phyloP scores from a whole-genome alignment of 2,113 vertebrate genomes.

The Amphilophus citrinellus region DNA sequence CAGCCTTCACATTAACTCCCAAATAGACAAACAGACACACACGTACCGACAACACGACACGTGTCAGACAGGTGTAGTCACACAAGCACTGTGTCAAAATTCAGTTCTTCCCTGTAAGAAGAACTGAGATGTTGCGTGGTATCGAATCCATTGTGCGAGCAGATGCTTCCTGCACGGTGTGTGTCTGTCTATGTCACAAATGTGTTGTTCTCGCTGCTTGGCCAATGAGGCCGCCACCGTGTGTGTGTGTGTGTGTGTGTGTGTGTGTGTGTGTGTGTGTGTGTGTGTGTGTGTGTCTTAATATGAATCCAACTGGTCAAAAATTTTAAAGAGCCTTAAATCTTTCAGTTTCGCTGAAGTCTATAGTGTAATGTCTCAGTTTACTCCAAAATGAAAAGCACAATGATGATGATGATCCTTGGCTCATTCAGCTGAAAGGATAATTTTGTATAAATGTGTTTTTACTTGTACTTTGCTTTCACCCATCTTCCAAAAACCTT shows the following conservation, averaged over 20 bases:
- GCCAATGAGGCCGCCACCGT: too few relatives aligned
- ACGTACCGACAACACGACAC: not conserved
- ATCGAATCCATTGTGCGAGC: slow-evolving; percentile 41
- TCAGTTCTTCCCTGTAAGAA: slow-evolving; percentile 15
- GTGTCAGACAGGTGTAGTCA: not conserved
- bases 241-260: not conserved
- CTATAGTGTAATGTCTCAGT: not conserved
- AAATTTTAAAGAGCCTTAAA: not conserved
- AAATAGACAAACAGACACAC: not conserved
- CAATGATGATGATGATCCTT: not conserved
- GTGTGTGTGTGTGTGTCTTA: not conserved
- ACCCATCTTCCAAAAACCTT: not conserved
- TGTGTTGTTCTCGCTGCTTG: not conserved
- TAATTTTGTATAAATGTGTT: not conserved
- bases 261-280: not conserved
- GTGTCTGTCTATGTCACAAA: not conserved
- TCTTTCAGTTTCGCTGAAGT: not conserved
- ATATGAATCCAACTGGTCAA: not conserved
- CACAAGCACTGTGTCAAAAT: not conserved
- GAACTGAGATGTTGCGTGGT: slow-evolving; percentile 30
- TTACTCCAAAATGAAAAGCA: not conserved
- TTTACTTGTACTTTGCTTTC: not conserved
- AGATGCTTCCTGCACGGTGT: slow-evolving; percentile 44
- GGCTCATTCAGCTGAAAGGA: not conserved
- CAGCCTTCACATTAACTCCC: not conserved